Evolutionary conservation across 2,797 vertebrate species (phyloP), one percentile per base, ranked within the genome.

Genomic region (Eospalax fontanierii): DNA sequence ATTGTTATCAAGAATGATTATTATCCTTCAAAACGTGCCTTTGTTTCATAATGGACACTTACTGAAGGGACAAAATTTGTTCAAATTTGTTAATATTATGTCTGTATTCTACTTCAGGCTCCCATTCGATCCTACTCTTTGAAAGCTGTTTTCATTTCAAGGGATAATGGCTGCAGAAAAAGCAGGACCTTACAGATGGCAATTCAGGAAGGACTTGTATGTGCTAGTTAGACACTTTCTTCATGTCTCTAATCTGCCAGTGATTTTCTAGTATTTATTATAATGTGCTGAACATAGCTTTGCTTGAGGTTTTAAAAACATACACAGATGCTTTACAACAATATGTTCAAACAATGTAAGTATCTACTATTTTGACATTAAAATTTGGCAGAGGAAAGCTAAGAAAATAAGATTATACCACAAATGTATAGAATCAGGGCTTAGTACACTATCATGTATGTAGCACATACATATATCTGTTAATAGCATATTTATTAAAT

Each of bases 31-130:
- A 46, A 92, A 89, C 66, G 66, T 71, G 66, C 46, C 61, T 80
- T 10, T 75, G 16, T 81, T 87, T 87, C 93, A 91, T 40, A 95
- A 28, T 71, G 76, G 66, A 81, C 86, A 81, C 57, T 95, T 91
- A 84, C 15, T 84, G 24, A 89, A 89, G 80, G 61, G 40, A 76
- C 22, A 84, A 6, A 71, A 70, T 85, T 89, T 70, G 22, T 50
- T 92, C n/a, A 63, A 54, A 83, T n/a, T 38, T 88, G 78, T 63
- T 91, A 86, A 61, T 40, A 4, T 6, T 38, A 35, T 74, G 71
- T 83, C 38, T 19, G 8, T 26, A 38, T 75, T 93, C 18, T 84
- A 93, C 46, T 89, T 92, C 30, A 75, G 63, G 79, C 6, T 26
- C 18, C 35, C 30, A 12, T 80, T 95, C 87, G 83, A 76, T 87